Evolutionary conservation across 1,140 invertebrate species (phyloP), one percentile per base, ranked within the genome.

Genomic region (Bombus waltoni): DNA sequence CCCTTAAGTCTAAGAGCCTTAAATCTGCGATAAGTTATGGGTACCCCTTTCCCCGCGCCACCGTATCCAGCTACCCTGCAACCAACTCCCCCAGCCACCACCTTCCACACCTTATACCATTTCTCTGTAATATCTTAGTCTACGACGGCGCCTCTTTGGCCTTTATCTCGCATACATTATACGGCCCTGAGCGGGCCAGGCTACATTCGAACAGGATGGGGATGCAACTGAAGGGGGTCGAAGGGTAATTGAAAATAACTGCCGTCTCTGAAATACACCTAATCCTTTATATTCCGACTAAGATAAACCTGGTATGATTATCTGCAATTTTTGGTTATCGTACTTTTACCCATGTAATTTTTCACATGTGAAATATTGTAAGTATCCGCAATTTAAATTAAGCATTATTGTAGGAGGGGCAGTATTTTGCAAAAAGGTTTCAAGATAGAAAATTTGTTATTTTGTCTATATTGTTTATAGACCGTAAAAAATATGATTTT

Each of bases 1-100:
- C 95, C 94, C 94, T 95, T 95, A 95, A 95, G 94, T 95, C 94
- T 95, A 95, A 95, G 94, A 95, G 95, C 95, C 94, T 95, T 95
- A 95, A 95, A 95, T 95, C 95, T 95, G 95, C 94, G 94, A 95
- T 95, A 95, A 95, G 94, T 95, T 95, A 95, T 95, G 95, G 93
- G 94, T 92, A 92, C 93, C 93, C 94, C 94, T 92, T 89, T 89
- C 57, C 88, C 88, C 91, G 89, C 87, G 85, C 92, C 87, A 88
- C 91, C 91, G 87, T 88, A 87, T 83, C 89, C 87, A 74, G 75
- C 78, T 68, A 86, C 85, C 82, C 86, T 85, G 85, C 83, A 86
- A 88, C 78, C 90, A 68, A 77, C 90, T 78, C 80, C 84, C 40
- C 77, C 88, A n/a, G 62, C 73, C 76, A 68, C 83, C 73, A 80